Conservation (phyloP, 2,113 vertebrate species). For the Burhinus bistriatus region DNA sequence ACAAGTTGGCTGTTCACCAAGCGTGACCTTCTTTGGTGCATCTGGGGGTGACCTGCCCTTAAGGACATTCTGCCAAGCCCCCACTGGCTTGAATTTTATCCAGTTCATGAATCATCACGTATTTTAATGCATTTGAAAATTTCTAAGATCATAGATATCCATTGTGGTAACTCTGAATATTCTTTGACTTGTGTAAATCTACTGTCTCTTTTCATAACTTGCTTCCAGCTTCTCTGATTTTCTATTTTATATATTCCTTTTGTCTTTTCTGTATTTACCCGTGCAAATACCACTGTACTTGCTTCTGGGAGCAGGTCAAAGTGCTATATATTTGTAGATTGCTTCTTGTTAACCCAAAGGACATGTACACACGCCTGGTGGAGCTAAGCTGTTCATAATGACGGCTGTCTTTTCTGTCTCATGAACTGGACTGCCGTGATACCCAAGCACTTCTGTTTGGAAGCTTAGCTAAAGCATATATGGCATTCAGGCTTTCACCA, state of each 20-base stretch:
- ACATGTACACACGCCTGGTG: not conserved
- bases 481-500: not conserved
- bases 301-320: not conserved
- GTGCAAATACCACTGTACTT: not conserved
- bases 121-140: not conserved
- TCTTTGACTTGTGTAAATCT: not conserved
- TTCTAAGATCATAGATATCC: not conserved
- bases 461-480: not conserved
- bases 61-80: not conserved
- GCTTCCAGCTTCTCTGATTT: not conserved
- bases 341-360: not conserved
- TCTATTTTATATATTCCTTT: not conserved
- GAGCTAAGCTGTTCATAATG: not conserved
- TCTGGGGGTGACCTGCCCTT: not conserved
- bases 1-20: not conserved
- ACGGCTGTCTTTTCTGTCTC: not conserved
- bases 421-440: not conserved
- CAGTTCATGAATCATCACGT: not conserved
- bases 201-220: not conserved
- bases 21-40: not conserved
- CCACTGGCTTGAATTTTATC: not conserved
- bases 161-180: not conserved
- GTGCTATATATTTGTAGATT: not conserved
- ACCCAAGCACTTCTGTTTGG: not conserved
- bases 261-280: not conserved